Evolutionary conservation across 2,888 invertebrate genomes (phyloP).

Genomic region (Thyatira batis): DNA sequence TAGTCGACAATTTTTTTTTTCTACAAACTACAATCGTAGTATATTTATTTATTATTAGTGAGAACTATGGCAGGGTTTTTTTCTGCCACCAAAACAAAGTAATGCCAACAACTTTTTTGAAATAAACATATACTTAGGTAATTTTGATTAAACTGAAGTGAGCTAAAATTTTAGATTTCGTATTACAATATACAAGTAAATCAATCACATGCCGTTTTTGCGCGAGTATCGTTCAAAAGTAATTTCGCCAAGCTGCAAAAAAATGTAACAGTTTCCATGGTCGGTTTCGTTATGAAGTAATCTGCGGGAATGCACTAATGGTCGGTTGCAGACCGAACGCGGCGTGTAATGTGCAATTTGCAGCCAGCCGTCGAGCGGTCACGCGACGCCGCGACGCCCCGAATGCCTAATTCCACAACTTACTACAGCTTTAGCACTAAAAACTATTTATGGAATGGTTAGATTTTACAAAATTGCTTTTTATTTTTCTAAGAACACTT

Average conservation of each 20-base stretch:
- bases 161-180: neutral
- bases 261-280: conserved; percentile 69
- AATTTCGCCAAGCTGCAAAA: conserved; percentile 51
- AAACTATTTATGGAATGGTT: neutral
- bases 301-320: conserved; percentile 77
- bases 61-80: no score
- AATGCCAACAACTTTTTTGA: no score
- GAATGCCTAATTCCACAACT: conserved; percentile 6
- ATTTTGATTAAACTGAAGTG: neutral
- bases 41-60: no score
- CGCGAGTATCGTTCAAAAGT: conserved; percentile 29
- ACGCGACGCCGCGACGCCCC: conserved; percentile 56
- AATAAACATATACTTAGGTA: no score
- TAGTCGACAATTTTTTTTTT: no score
- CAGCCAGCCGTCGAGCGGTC: conserved; percentile 63
- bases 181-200: neutral
- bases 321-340: conserved; percentile 65
- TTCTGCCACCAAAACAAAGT: no score
- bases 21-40: no score
- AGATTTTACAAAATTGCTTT: no score
- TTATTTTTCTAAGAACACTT: no score
- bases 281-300: conserved; percentile 74
- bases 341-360: conserved; percentile 77
- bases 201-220: conserved; percentile 16
- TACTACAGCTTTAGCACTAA: neutral